Base-by-base conservation (phyloP, 1,140 invertebrate species). In the Drosophila arizonae region DNA sequence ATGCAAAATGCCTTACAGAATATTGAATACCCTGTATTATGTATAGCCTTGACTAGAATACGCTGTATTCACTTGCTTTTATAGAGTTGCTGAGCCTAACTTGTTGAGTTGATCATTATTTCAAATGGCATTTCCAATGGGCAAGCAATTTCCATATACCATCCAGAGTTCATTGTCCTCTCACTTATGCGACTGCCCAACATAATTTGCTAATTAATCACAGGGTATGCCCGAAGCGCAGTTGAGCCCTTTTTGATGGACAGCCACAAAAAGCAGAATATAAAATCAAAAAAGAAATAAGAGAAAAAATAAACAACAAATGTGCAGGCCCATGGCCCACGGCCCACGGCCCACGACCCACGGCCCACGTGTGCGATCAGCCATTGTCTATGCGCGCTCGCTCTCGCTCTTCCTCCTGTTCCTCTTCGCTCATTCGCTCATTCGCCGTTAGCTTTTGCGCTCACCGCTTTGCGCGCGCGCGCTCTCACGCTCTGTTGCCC, bases 321-420 rank as follows among this genome's bases (percentile, higher is more conserved):
- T 33, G n/a, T 46, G 13, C 57, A 45, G 28, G 33, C 45, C 17
- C 30, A 24, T 30, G 28, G 33, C 33, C 33, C 33, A 33, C 30
- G 21, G 13, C 26, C 48, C 24, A 39, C 43, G 10, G 36, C 26
- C 26, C 15, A 28, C 36, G 26, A 13, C 43, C n/a, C 26, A 36
- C 36, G 36, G 26, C 54, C 64, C 70, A 72, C 70, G 64, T 72
- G 70, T 72, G 56, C 50, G 70, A 60, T 54, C 48, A 72, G 41
- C 56, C 54, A 57, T 61, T 72, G 64, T 72, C 64, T 60, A 67
- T 60, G 55, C 56, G 33, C 55, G 13, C 30, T 60, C 64, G 6
- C 28, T 30, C 28, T 56, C 41, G 9, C 64, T 51, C 30, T 39
- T 54, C n/a, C 64, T 48, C 11, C 39, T 39, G 17, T 24, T 26